Evolutionary conservation across 2,888 invertebrate genomes (phyloP).

Genomic region (Ophraella communa): DNA sequence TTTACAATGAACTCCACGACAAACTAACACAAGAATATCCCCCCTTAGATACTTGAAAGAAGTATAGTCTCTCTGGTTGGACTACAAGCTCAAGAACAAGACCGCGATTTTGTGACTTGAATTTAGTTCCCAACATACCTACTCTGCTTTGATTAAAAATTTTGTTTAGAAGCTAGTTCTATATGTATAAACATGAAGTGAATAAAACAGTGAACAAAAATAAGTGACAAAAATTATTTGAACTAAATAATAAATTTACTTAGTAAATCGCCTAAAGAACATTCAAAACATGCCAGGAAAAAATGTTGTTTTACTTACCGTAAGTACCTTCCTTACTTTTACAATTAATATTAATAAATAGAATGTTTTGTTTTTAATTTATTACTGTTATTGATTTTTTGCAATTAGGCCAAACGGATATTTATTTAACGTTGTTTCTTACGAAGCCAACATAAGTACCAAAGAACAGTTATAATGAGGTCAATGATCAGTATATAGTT

Average conservation of each 20-base stretch:
- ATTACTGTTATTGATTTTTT: background rate
- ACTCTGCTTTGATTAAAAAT: slow-evolving; percentile 41
- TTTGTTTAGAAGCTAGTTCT: slow-evolving; percentile 55
- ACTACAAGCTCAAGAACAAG: slow-evolving; percentile 42
- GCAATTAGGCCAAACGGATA: slow-evolving; percentile 17
- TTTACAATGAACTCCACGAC: background rate
- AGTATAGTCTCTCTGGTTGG: slow-evolving; percentile 9
- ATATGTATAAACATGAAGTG: slow-evolving; percentile 68
- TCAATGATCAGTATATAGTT: slow-evolving; percentile 54
- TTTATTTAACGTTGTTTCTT: slow-evolving; percentile 18
- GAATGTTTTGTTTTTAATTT: background rate
- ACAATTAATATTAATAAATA: background rate
- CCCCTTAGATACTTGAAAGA: slow-evolving; percentile 12
- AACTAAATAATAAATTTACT: background rate
- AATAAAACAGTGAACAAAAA: background rate
- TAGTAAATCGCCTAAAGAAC: background rate
- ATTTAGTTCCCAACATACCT: slow-evolving; percentile 29
- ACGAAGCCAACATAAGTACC: slow-evolving; percentile 50
- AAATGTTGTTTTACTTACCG: slow-evolving; percentile 30
- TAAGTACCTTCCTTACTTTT: slow-evolving; percentile 27
- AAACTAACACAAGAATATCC: slow-evolving; percentile 2
- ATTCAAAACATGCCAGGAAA: slow-evolving; percentile 14
- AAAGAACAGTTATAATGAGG: slow-evolving; percentile 56
- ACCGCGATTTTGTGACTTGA: slow-evolving; percentile 31
- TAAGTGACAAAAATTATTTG: background rate